Base-by-base conservation (phyloP, 2,113 vertebrate genomes). In the Setophaga petechia region DNA sequence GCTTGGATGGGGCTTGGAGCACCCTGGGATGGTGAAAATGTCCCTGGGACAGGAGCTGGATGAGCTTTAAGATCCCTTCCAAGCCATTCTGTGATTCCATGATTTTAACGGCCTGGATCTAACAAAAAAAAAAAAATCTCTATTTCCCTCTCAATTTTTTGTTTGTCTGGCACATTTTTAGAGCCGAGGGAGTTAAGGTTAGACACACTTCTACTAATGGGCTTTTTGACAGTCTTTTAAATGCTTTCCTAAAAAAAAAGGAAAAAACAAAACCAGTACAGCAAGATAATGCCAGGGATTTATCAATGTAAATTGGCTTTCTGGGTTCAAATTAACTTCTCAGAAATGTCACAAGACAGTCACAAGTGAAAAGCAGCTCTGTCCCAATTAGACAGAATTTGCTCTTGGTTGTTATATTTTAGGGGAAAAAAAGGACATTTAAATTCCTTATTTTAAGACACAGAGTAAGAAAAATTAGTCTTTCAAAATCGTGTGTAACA, bases 11-110 rank as follows among this genome's bases (percentile, higher is more conserved):
- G 21, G 16, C 3, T 46, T 12, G 77, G 58, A 54, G 22, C 47
- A 8, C 0, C 27, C 39, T 63, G 49, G 33, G 39, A 33, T 2
- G 4, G 21, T 54, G 33, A 5, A 0, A 63, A 14, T 25, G 27
- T 44, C 27, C 39, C 67, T 54, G 67, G 46, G 10, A 5, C 8
- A 17, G 25, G 39, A 4, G 21, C 12, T 31, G 37, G 27, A 11
- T 27, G 39, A 3, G 2, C 3, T 21, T 72, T 44, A 25, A 35
- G 21, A 31, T 67, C 21, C 13, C 16, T 35, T 43, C 72, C 25
- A 52, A 33, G 2, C 25, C 4, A 2, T 27, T 37, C 14, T 18
- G 19, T 31, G n/a, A 66, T 47, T 20, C 46, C 15, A 19, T 27
- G 14, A 19, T 33, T 54, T 37, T n/a, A n/a, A 75, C 1, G 25